A percentile compares a stretch with the other conserved stretches of the same genome.
phyloP scores from a whole-genome alignment of 1,140 invertebrate species.

The Lasioglossum albipes region DNA sequence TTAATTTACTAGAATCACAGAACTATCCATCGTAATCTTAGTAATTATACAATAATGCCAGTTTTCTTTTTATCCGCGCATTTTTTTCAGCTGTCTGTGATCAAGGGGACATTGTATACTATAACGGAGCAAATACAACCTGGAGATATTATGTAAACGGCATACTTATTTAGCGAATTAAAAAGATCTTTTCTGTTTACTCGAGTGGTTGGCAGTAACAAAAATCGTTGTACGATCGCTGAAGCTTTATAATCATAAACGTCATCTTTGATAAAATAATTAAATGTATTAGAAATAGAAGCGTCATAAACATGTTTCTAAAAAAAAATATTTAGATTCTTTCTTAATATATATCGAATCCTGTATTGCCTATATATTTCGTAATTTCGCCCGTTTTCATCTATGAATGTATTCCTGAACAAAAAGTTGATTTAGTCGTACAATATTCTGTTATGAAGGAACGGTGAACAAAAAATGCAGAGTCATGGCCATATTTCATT shows the following conservation, averaged over 20 bases:
- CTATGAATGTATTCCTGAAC: slow-evolving; percentile 11
- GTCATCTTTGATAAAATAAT: slow-evolving; percentile 28
- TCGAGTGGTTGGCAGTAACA: background rate
- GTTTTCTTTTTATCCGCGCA: slow-evolving; percentile 54
- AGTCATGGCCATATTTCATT: slow-evolving; percentile 31
- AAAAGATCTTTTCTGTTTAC: slow-evolving; percentile 21
- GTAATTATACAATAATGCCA: slow-evolving; percentile 53
- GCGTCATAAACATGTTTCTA: slow-evolving; percentile 9
- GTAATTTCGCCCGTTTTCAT: slow-evolving; percentile 11
- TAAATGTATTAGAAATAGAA: slow-evolving; percentile 26
- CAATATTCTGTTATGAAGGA: slow-evolving; percentile 6
- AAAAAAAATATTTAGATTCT: slow-evolving; percentile 27
- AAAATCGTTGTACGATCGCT: slow-evolving; percentile 8
- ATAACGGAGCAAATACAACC: slow-evolving; percentile 38
- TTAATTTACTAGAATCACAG: slow-evolving; percentile 80
- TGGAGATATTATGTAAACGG: slow-evolving; percentile 37
- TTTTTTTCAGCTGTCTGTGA: slow-evolving; percentile 59
- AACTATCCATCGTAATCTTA: slow-evolving; percentile 43
- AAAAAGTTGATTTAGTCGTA: slow-evolving; percentile 3
- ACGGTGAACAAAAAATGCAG: slow-evolving; percentile 26
- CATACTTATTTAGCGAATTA: slow-evolving; percentile 33
- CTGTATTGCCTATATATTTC: slow-evolving; percentile 2
- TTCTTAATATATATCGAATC: slow-evolving; percentile 26
- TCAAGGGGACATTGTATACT: slow-evolving; percentile 49
- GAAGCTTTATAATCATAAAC: slow-evolving; percentile 36